A percentile compares a stretch with the other conserved stretches of the same genome.
phyloP scores from a whole-genome alignment of 2,797 vertebrate species.

The Paguma larvata region DNA sequence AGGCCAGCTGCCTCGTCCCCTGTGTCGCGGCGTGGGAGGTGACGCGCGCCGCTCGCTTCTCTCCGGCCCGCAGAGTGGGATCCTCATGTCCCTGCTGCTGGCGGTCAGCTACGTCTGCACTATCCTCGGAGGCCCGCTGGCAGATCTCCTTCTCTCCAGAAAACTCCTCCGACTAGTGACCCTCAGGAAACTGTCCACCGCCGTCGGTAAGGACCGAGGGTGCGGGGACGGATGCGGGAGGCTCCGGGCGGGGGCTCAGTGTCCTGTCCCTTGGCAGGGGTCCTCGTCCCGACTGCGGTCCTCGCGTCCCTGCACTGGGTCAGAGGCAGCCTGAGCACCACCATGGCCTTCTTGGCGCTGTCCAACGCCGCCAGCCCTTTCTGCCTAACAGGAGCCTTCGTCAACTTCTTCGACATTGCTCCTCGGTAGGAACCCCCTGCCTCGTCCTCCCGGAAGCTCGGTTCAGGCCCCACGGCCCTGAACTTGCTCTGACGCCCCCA shows the following conservation, averaged over 20 bases:
- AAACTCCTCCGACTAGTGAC: conserved; percentile 87
- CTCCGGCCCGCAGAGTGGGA: conserved; percentile 88
- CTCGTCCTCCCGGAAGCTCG: background rate
- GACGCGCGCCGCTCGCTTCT: background rate
- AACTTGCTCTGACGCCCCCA: background rate
- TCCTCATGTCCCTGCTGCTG: conserved; percentile 91
- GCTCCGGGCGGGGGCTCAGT: background rate
- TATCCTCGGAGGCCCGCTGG: conserved; percentile 86
- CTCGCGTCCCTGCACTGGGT: conserved; percentile 85
- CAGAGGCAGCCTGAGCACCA: conserved; percentile 82
- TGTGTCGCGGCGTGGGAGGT: too few relatives aligned
- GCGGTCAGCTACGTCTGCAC: conserved; percentile 84
- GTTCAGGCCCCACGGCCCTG: background rate
- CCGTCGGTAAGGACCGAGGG: conserved; percentile 84
- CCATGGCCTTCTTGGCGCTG: conserved; percentile 86
- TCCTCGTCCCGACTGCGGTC: conserved; percentile 83
- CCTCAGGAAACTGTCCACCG: conserved; percentile 91
- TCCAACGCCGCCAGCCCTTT: conserved; percentile 82
- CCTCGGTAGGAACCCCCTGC: conserved; percentile 87
- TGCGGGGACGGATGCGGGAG: background rate
- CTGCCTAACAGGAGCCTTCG: conserved; percentile 87
- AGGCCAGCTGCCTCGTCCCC: accelerated
- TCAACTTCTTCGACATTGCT: conserved; percentile 94
- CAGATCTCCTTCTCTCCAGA: conserved; percentile 90
- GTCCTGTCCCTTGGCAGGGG: conserved; percentile 83